phyloP scores from a whole-genome alignment of 1,140 invertebrate genomes.

The Homalodisca vitripennis region DNA sequence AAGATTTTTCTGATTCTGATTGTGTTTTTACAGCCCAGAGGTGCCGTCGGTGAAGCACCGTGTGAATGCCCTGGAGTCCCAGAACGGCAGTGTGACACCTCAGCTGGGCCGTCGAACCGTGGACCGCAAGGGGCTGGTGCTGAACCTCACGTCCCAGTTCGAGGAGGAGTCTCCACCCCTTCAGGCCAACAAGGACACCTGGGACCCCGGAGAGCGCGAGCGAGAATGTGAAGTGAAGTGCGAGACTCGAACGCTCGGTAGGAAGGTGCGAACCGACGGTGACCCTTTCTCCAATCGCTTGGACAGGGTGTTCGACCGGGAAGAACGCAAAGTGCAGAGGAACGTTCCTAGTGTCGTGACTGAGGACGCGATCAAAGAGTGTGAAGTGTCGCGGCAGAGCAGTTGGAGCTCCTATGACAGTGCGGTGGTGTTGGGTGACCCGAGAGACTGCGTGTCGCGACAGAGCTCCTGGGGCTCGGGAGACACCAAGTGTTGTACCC shows the following conservation, averaged over 20 bases:
- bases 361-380: constrained; percentile 20
- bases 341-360: constrained; percentile 32
- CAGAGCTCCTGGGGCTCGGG: constrained; percentile 81
- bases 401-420: constrained; percentile 81
- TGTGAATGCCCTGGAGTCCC: constrained; percentile 64
- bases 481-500: constrained; percentile 51
- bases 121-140: constrained; percentile 58
- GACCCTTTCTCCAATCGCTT: constrained; percentile 62
- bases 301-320: constrained; percentile 69
- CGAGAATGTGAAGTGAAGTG: too few species aligned
- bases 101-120: constrained; percentile 42
- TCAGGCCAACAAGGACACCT: constrained; percentile 57
- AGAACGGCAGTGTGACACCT: constrained; percentile 46
- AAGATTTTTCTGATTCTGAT: constrained; percentile 28
- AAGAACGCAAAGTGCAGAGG: constrained; percentile 58
- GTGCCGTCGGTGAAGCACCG: constrained; percentile 58
- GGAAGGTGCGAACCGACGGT: constrained; percentile 14
- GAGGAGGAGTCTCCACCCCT: constrained; percentile 47
- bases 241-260: constrained; percentile 38
- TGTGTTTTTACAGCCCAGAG: constrained; percentile 39
- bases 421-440: constrained; percentile 59
- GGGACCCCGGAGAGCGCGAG: constrained; percentile 52
- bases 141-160: constrained; percentile 62
- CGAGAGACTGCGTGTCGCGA: constrained; percentile 63
- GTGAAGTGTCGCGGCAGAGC: constrained; percentile 35